phyloP scores from a whole-genome alignment of 2,797 vertebrate species.

The Anolis apletophallus region DNA sequence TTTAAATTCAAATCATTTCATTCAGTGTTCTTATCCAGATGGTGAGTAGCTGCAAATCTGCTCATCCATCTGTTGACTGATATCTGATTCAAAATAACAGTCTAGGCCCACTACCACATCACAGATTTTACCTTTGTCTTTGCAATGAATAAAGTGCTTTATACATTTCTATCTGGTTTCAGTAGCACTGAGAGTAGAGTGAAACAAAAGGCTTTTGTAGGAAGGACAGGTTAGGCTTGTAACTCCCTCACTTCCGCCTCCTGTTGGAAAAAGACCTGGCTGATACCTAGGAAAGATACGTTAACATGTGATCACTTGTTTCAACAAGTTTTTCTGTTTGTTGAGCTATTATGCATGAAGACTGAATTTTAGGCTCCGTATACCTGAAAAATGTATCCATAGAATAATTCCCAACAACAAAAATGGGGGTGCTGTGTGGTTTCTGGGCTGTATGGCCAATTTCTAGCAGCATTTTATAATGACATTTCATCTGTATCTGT shows the following conservation, averaged over 20 bases:
- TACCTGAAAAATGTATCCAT: slow-evolving; percentile 42
- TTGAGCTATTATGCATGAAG: slow-evolving; percentile 21
- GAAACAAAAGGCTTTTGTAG: slow-evolving; percentile 64
- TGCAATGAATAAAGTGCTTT: slow-evolving; percentile 42
- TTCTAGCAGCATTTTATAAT: too few relatives aligned
- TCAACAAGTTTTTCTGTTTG: slow-evolving; percentile 25
- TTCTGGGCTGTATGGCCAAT: too few relatives aligned
- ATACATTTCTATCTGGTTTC: slow-evolving; percentile 32
- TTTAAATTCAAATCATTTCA: not conserved
- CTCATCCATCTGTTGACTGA: not conserved
- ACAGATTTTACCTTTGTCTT: slow-evolving; percentile 43
- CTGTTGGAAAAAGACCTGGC: slow-evolving; percentile 56
- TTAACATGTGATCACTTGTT: slow-evolving; percentile 18
- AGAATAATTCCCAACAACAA: slow-evolving; percentile 15
- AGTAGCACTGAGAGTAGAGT: slow-evolving; percentile 59
- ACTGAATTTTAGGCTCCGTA: slow-evolving; percentile 29
- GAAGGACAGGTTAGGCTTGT: slow-evolving; percentile 67
- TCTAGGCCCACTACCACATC: slow-evolving; percentile 6
- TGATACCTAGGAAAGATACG: slow-evolving; percentile 48
- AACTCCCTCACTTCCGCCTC: slow-evolving; percentile 25
- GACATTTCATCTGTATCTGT: too few relatives aligned
- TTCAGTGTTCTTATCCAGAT: not conserved
- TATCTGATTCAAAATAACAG: slow-evolving; percentile 51
- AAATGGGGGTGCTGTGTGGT: too few relatives aligned
- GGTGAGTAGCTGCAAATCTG: not conserved